Conservation (phyloP, 2,888 invertebrate genomes). For the Aphrophora alni region DNA sequence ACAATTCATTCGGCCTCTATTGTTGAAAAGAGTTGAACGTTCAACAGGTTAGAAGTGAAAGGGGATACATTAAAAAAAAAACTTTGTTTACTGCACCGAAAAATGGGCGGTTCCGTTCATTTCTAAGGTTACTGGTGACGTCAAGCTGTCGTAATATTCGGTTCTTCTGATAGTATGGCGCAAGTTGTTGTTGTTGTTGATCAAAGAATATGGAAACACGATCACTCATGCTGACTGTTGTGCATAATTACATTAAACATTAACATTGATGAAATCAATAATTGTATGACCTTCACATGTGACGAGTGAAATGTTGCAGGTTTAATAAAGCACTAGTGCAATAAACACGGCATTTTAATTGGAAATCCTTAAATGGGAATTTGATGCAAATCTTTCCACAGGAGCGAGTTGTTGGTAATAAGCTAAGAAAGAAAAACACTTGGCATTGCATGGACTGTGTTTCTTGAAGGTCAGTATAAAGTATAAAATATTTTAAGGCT, state of each 20-base stretch:
- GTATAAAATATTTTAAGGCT: neutral
- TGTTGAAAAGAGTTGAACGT: neutral
- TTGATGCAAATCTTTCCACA: neutral
- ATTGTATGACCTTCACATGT: neutral
- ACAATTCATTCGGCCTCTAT: neutral
- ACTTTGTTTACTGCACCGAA: neutral
- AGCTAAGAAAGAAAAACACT: neutral
- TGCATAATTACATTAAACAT: neutral
- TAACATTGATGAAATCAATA: neutral
- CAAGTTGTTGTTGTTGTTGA: neutral
- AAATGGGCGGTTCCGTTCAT: neutral
- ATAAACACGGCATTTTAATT: neutral
- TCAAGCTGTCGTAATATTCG: neutral
- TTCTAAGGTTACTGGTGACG: neutral
- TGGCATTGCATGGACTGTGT: neutral
- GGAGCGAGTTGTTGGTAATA: neutral
- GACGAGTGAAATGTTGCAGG: neutral
- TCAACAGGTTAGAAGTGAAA: constrained; percentile 1
- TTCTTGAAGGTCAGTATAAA: neutral
- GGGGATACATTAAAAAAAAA: neutral
- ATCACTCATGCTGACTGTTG: neutral
- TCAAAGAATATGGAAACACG: neutral
- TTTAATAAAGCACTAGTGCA: neutral
- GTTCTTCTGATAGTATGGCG: neutral
- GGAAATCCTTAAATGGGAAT: neutral